Evolutionary conservation across 2,113 vertebrate genomes (phyloP).

Genomic region (Siniperca chuatsi): DNA sequence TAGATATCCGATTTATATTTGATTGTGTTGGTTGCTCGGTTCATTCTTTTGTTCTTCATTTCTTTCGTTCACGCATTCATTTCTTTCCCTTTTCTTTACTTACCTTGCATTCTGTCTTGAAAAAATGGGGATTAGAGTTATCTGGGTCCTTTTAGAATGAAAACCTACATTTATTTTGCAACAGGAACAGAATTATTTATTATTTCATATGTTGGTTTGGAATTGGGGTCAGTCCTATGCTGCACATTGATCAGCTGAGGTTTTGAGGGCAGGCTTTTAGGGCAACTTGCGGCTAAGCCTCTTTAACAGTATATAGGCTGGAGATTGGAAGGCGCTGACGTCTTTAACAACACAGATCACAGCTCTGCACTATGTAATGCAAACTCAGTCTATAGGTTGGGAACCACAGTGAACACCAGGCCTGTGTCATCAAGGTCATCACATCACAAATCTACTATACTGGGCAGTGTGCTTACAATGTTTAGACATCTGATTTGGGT

Average conservation of each 20-base stretch:
- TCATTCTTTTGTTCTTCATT: not conserved
- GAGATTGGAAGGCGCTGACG: not conserved
- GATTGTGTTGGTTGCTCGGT: not conserved
- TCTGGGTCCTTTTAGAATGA: not conserved
- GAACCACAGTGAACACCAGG: not conserved
- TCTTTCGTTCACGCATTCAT: not conserved
- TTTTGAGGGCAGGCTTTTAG: slow-evolving; percentile 8
- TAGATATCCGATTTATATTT: not conserved
- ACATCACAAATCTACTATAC: not conserved
- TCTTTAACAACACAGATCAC: not conserved
- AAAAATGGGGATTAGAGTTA: no score
- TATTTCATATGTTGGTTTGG: not conserved
- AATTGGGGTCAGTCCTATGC: not conserved
- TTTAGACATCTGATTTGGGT: not conserved
- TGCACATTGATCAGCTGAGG: not conserved
- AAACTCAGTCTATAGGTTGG: not conserved
- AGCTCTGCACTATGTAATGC: not conserved
- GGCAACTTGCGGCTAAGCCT: slow-evolving; percentile 37
- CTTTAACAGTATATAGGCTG: slow-evolving; percentile 38
- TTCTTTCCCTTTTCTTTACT: not conserved
- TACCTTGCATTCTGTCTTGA: not conserved
- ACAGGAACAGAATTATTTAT: no score
- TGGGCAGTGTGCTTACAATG: not conserved
- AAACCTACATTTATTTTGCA: not conserved
- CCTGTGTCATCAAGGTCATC: not conserved